Conservation (phyloP, 2,113 vertebrate genomes). For the Rana temporaria region DNA sequence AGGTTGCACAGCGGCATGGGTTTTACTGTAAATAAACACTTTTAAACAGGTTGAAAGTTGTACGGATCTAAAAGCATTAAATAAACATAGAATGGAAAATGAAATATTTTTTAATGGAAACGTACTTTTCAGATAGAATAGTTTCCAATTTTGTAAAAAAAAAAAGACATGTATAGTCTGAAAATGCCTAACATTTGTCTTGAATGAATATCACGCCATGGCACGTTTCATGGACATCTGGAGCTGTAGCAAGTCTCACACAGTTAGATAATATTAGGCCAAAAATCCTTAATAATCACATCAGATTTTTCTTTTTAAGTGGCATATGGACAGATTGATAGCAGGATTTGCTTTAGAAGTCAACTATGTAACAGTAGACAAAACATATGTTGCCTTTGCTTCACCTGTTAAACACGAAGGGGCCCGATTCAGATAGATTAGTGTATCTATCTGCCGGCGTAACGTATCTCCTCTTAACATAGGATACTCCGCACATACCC, state of each 20-base stretch:
- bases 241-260: slow-evolving; percentile 9
- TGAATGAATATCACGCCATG: slow-evolving; percentile 13
- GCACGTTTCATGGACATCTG: slow-evolving; percentile 23
- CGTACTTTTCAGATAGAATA: background rate
- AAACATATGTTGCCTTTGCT: slow-evolving; percentile 14
- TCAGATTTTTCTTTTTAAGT: slow-evolving; percentile 17
- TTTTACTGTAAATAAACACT: too few species aligned
- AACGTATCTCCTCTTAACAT: too few species aligned
- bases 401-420: background rate
- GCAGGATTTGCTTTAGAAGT: slow-evolving; percentile 8
- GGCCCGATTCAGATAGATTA: too few species aligned
- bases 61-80: too few species aligned
- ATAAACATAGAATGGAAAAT: too few species aligned
- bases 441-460: too few species aligned
- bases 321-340: slow-evolving; percentile 26
- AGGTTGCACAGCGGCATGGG: too few species aligned
- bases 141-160: background rate
- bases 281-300: slow-evolving; percentile 4
- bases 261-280: background rate
- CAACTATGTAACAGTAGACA: slow-evolving; percentile 16
- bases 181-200: background rate
- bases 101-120: background rate
- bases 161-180: too few species aligned
- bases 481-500: too few species aligned
- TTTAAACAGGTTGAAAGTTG: too few species aligned